A percentile compares a stretch with the other conserved stretches of the same genome.
phyloP scores from a whole-genome alignment of 35 echinoderm and acorn worm species.

The Hemicentrotus pulcherrimus region DNA sequence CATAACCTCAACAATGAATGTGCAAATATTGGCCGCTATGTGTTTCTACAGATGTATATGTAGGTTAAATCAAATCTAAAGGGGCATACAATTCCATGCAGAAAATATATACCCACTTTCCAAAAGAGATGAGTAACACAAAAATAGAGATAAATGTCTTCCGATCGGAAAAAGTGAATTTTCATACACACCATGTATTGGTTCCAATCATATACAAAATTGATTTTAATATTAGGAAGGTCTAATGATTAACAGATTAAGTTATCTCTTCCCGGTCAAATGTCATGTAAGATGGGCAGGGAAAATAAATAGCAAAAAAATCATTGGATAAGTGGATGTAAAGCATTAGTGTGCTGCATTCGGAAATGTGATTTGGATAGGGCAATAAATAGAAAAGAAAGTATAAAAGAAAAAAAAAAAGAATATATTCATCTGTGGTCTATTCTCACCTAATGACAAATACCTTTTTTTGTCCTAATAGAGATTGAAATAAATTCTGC shows the following conservation, averaged over 20 bases:
- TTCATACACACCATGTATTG: no score
- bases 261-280: not conserved
- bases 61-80: no score
- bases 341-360: not conserved
- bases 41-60: no score
- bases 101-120: no score
- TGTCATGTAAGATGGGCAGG: not conserved
- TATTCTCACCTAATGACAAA: not conserved
- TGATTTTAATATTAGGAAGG: not conserved
- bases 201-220: not conserved
- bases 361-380: not conserved
- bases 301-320: not conserved
- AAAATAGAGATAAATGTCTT: not conserved
- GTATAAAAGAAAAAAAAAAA: not conserved
- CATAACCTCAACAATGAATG: not conserved
- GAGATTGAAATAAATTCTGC: not conserved
- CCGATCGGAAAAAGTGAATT: not conserved
- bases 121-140: not conserved
- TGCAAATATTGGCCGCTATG: no score
- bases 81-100: no score
- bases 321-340: not conserved
- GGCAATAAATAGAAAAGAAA: not conserved
- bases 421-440: not conserved
- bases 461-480: no score
- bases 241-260: not conserved